These are phyloP conservation scores for Poecilia latipinna DNA, from an alignment of 2,113 vertebrate genomes.

Conservation along the genomic window DNA sequence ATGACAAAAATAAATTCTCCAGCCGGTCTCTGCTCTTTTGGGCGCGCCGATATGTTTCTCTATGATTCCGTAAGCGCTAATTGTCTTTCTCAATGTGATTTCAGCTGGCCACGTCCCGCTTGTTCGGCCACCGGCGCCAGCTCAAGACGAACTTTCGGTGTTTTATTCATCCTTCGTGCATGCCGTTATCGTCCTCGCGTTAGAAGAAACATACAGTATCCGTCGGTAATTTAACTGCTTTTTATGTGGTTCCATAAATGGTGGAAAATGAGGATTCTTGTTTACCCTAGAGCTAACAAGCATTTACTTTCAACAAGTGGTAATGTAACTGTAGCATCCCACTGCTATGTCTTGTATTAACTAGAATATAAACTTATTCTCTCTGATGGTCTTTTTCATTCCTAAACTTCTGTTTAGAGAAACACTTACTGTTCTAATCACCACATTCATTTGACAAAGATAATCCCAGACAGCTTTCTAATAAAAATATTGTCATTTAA, in stretches of 20 bases:
- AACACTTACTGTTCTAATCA: neutral
- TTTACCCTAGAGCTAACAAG: neutral
- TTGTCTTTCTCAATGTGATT: slow-evolving; percentile 61
- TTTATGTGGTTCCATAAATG: slow-evolving; percentile 1
- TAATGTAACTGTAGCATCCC: neutral
- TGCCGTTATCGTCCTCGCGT: neutral
- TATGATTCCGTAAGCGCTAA: slow-evolving; percentile 66
- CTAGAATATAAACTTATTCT: neutral
- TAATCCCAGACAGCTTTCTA: neutral
- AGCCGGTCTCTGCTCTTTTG: slow-evolving; percentile 61
- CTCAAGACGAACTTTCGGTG: slow-evolving; percentile 36
- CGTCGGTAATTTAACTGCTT: slow-evolving; percentile 1
- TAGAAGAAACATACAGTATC: neutral
- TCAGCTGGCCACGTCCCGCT: slow-evolving; percentile 34
- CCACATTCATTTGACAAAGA: neutral
- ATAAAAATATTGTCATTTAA: neutral
- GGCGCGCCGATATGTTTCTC: slow-evolving; percentile 59
- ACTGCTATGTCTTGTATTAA: neutral
- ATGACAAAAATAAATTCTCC: slow-evolving; percentile 69
- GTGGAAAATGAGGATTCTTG: neutral
- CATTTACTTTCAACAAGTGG: neutral
- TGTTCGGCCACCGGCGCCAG: slow-evolving; percentile 28
- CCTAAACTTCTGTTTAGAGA: neutral
- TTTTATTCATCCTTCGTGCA: slow-evolving; percentile 6
- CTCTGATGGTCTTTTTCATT: neutral